Evolutionary conservation across 2,888 invertebrate species (phyloP).

Genomic region (Mythimna albipuncta): DNA sequence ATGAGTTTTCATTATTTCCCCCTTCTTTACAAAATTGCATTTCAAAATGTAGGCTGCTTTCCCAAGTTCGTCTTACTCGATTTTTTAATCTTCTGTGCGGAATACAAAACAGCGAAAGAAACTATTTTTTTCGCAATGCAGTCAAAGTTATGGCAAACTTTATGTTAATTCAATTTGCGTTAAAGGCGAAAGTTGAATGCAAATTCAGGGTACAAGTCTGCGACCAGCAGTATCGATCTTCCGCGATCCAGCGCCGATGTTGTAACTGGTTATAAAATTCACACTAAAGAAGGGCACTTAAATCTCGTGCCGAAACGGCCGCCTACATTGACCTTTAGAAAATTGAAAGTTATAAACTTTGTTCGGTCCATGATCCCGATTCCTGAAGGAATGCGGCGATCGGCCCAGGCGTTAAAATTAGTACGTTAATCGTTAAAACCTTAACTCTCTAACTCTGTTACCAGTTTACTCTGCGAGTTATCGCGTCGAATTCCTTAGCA

Average conservation of each 20-base stretch:
- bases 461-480: slow-evolving; percentile 78
- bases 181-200: slow-evolving; percentile 62
- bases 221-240: slow-evolving; percentile 70
- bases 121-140: slow-evolving; percentile 61
- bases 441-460: slow-evolving; percentile 70
- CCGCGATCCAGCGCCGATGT: slow-evolving; percentile 58
- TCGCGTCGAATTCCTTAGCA: slow-evolving; percentile 75
- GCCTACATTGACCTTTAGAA: slow-evolving; percentile 54
- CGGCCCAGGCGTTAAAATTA: slow-evolving; percentile 69
- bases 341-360: slow-evolving; percentile 54
- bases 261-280: slow-evolving; percentile 64
- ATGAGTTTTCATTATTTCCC: slow-evolving; percentile 9
- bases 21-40: slow-evolving; percentile 3
- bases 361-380: slow-evolving; percentile 60
- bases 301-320: slow-evolving; percentile 44
- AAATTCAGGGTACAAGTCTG: slow-evolving; percentile 56
- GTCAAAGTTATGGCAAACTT: slow-evolving; percentile 63
- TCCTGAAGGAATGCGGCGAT: slow-evolving; percentile 63
- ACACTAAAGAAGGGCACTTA: slow-evolving; percentile 60
- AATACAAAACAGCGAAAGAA: slow-evolving; percentile 53
- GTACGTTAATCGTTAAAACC: slow-evolving; percentile 72
- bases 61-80: slow-evolving; percentile 24
- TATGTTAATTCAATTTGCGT: slow-evolving; percentile 64
- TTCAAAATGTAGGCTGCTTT: slow-evolving; percentile 41
- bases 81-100: slow-evolving; percentile 47